Evolutionary conservation across 2,888 invertebrate species (phyloP), one percentile per base, ranked within the genome.

Genomic region (Meiosimyza decipiens): DNA sequence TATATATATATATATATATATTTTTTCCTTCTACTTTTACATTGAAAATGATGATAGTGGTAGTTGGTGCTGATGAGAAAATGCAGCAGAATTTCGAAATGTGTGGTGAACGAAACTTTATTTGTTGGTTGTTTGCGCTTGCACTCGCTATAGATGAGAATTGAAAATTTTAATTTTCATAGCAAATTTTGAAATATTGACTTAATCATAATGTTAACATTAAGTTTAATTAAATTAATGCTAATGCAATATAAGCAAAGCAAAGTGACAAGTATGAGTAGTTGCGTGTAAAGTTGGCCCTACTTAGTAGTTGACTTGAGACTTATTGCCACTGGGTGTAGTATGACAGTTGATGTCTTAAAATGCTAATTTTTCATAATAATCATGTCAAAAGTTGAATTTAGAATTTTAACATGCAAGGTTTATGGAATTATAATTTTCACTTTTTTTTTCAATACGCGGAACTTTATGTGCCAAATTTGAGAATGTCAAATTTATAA

Each of bases 191-290:
- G 59, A 60, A 60, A 60, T 60, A 28, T 60, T 60, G 59, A 15
- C 59, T 60, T 15, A 22, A 28, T 15, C 59, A 60, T 51, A 64
- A 64, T 51, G 51, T 64, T 64, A 51, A 64, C 64, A 22, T 64
- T 51, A 64, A 64, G 64, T 64, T 64, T 64, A 50, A 64, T 64
- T 50, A 51, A 51, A 64, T 64, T 64, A 64, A 64, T 64, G 64
- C 64, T 64, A 64, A 64, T 64, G 64, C 50, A 50, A 51, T 64
- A 51, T 13, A 51, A 62, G 33, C 60, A 16, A 50, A 11, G 3
- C 22, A 57, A 57, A 22, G 22, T 40, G 40, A 40, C 40, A 40
- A 40, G 40, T 40, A 40, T 1, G 40, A 40, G 40, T 40, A 40
- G 40, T 40, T 40, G 9, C 40, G 40, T 40, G 40, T 2, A 9